Evolutionary conservation across 2,113 vertebrate genomes (phyloP), one percentile per base, ranked within the genome.

Genomic region (Todiramphus chloris): DNA sequence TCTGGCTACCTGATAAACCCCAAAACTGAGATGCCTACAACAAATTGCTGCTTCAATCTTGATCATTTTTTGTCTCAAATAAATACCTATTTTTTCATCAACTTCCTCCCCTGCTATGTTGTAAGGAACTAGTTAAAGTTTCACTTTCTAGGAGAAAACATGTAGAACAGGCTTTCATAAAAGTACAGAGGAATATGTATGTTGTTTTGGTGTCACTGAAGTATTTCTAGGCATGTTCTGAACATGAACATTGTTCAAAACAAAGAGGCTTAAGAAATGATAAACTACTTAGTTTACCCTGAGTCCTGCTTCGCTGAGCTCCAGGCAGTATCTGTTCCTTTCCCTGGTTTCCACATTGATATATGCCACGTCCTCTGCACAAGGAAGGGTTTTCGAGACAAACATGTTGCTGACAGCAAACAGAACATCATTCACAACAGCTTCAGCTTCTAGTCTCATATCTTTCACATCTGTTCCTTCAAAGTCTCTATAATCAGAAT

Each of bases 301-400:
- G 7, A 99, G 98, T 56, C 99, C 99, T 11, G 99, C 98, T 95
- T 99, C 99, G 0, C 99, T 99, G 74, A 99, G 99, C 96, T 99
- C 99, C 89, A 99, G 96, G 97, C 99, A 99, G 87, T 99, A 99
- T 66, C 97, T 98, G 83, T 98, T 98, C 60, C 98, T 98, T 91
- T 99, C 99, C 86, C 98, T 98, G 1, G 98, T 99, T 97, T 99
- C 99, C 96, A 99, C 99, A 2, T 99, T 99, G 87, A 99, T 99
- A 82, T 99, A 99, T 13, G 99, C 99, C 94, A 99, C 97, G 5
- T 99, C 99, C 28, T 98, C 98, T 2, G 98, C 98, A 63, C 98
- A 99, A 85, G 93, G 98, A 90, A 99, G 98, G 73, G 69, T 98
- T 89, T 99, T 98, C 1, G 99, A 99, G 92, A 99, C 99, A 85